These are phyloP conservation scores for Hybos culiciformis DNA, from an alignment of 2,888 invertebrate genomes.

Conservation along the genomic window DNA sequence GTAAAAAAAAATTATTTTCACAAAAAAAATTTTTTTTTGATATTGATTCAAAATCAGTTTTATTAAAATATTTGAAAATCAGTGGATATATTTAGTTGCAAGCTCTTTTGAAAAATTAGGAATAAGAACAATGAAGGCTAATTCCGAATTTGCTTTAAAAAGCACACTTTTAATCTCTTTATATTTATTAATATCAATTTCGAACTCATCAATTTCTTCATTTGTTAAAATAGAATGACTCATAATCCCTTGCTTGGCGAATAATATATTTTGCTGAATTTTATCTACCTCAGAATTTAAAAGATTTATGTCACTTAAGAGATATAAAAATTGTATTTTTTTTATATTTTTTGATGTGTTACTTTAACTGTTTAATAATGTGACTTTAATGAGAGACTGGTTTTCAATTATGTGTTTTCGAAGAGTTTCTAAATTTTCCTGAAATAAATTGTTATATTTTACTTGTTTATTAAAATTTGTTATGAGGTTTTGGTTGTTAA, in stretches of 20 bases:
- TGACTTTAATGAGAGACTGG: background rate
- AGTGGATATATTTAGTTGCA: background rate
- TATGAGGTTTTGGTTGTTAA: constrained; percentile 10
- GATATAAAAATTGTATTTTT: background rate
- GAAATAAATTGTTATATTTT: background rate
- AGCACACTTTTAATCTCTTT: background rate
- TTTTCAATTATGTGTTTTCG: background rate
- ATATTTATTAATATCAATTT: background rate
- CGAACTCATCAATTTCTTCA: too few species aligned
- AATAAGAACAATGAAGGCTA: background rate
- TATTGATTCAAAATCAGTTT: too few species aligned
- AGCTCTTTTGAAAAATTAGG: background rate
- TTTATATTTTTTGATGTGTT: background rate
- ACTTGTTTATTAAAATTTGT: background rate
- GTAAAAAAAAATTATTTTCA: too few species aligned
- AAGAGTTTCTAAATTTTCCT: background rate
- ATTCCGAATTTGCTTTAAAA: background rate
- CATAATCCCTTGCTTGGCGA: background rate
- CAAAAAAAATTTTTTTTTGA: too few species aligned
- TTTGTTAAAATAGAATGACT: background rate
- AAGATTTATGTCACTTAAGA: background rate
- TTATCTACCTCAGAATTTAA: background rate
- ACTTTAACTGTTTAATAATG: too few species aligned
- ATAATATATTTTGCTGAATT: background rate
- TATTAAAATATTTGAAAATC: too few species aligned